phyloP scores from a whole-genome alignment of 1,140 invertebrate species.

The Macrobrachium rosenbergii region DNA sequence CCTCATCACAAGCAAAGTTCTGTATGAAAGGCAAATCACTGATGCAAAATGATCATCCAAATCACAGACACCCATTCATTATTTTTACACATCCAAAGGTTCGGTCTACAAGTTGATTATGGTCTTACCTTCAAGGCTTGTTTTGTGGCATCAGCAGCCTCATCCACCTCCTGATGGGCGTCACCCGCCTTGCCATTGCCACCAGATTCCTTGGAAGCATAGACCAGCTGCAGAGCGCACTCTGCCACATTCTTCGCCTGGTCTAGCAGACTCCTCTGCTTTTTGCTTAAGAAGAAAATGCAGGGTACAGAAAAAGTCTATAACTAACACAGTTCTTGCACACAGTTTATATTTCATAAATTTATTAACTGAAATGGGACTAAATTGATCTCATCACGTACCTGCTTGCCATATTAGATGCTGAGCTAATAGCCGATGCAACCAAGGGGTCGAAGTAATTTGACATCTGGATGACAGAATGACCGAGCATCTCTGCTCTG shows the following conservation, averaged over 20 bases:
- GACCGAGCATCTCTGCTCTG: slow-evolving; percentile 94
- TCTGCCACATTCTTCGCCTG: slow-evolving; percentile 96
- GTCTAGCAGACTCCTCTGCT: slow-evolving; percentile 90
- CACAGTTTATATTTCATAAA: too few relatives aligned
- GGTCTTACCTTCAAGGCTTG: slow-evolving; percentile 76
- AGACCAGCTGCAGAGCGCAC: slow-evolving; percentile 87
- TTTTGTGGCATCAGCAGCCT: slow-evolving; percentile 82
- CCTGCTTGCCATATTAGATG: slow-evolving; percentile 87
- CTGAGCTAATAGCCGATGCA: slow-evolving; percentile 82
- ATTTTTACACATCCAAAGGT: too few relatives aligned
- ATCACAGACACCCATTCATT: too few relatives aligned
- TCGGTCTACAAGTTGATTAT: too few relatives aligned
- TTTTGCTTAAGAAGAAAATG: slow-evolving; percentile 75
- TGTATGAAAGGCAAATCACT: too few relatives aligned
- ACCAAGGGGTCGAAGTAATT: slow-evolving; percentile 89
- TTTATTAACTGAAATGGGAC: too few relatives aligned
- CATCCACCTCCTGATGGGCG: slow-evolving; percentile 87
- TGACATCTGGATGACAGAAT: slow-evolving; percentile 86
- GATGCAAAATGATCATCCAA: too few relatives aligned
- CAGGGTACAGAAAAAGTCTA: neutral
- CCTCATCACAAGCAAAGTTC: too few relatives aligned
- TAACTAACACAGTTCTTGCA: too few relatives aligned
- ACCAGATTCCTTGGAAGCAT: slow-evolving; percentile 88
- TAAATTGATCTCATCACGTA: neutral
- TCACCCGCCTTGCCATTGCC: slow-evolving; percentile 90